A percentile compares a stretch with the other conserved stretches of the same genome.
Evolutionary conservation across 2,113 vertebrate genomes (phyloP).

Genomic region (Petrocephalus microphthalmus): DNA sequence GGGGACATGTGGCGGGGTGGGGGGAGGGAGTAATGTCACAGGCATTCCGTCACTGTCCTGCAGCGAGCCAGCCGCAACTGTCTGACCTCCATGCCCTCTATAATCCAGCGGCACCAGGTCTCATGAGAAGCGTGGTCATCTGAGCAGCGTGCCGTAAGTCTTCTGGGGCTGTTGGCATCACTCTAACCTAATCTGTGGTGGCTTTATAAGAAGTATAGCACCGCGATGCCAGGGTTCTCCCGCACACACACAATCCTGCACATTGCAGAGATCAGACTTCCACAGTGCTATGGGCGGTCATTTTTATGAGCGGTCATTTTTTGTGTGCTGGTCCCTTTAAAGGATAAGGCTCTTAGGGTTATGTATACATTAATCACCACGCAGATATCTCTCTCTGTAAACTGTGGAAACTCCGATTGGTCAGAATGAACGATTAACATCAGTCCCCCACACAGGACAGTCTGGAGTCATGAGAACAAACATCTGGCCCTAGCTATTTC

Average conservation of each 20-base stretch:
- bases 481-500: not conserved
- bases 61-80: not conserved
- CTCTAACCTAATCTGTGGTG: not conserved
- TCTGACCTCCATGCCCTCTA: not conserved
- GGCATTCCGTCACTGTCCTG: not conserved
- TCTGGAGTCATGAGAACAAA: constrained; percentile 1
- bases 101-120: not conserved
- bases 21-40: not conserved
- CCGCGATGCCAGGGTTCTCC: not conserved
- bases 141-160: not conserved
- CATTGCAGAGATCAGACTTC: not conserved
- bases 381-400: constrained; percentile 14
- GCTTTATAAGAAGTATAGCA: not conserved
- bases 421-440: not conserved
- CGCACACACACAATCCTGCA: not conserved
- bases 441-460: not conserved
- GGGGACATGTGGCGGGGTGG: not conserved
- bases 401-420: constrained; percentile 18
- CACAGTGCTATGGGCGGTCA: not conserved
- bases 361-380: not conserved
- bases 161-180: not conserved
- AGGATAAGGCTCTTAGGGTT: not conserved
- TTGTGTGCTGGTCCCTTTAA: not conserved
- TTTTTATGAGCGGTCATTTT: not conserved
- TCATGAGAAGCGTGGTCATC: not conserved